Conservation (phyloP, 1,140 invertebrate genomes). For the Zaprionus gabonicus region DNA sequence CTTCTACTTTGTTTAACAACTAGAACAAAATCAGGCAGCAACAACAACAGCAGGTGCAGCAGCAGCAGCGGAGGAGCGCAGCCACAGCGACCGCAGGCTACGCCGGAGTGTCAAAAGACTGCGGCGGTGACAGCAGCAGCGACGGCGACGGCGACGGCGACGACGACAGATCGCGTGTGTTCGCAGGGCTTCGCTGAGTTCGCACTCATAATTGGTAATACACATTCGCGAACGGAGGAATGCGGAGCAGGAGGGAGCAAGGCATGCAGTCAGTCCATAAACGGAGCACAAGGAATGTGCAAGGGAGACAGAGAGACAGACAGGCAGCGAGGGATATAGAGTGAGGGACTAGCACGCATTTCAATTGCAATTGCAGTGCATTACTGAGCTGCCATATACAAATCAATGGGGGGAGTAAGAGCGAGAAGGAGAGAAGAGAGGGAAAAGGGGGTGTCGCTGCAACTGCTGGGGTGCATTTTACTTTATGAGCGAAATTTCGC, state of each 20-base stretch:
- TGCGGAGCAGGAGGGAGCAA: neutral
- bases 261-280: neutral
- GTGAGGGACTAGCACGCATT: neutral
- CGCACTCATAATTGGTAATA: neutral
- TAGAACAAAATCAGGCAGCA: no score
- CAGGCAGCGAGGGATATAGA: neutral
- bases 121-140: no score
- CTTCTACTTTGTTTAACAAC: no score
- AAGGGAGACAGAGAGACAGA: neutral
- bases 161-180: neutral
- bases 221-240: neutral
- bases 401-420: neutral
- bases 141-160: no score
- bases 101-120: no score
- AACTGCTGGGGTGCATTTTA: conserved; percentile 48
- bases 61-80: no score
- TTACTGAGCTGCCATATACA: neutral
- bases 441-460: neutral
- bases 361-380: conserved; percentile 1
- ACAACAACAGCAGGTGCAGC: no score
- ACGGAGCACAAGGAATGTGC: neutral
- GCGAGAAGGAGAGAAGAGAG: neutral
- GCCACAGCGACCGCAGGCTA: no score
- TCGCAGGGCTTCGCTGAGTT: neutral
- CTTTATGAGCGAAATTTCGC: conserved; percentile 71